A percentile compares a stretch with the other conserved stretches of the same genome.
Evolutionary conservation across 2,888 invertebrate genomes (phyloP).

Genomic region (Pedicia rivosa): DNA sequence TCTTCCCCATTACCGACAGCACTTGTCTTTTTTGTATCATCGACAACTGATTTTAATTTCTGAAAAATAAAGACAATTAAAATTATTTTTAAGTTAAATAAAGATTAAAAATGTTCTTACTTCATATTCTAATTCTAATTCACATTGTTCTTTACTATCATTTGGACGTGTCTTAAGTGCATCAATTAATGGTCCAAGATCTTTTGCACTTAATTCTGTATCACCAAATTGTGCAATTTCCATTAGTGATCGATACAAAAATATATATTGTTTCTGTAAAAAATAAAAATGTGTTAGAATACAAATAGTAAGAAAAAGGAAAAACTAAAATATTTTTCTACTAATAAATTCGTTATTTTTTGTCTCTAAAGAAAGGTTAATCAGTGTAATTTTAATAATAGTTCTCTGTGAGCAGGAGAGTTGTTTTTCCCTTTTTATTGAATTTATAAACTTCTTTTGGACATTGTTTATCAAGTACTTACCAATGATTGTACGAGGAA

Average conservation of each 20-base stretch:
- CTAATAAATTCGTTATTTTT: no score
- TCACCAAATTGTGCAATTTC: slow-evolving; percentile 86
- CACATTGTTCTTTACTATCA: slow-evolving; percentile 48
- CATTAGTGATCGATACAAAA: slow-evolving; percentile 84
- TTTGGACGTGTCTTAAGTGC: slow-evolving; percentile 53
- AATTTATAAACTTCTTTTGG: background rate
- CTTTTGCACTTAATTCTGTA: slow-evolving; percentile 64
- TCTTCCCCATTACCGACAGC: slow-evolving; percentile 75
- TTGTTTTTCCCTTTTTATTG: background rate
- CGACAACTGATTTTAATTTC: slow-evolving; percentile 45
- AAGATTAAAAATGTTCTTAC: slow-evolving; percentile 31
- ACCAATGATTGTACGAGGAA: slow-evolving; percentile 84
- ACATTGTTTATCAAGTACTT: slow-evolving; percentile 20
- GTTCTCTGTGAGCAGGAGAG: no score
- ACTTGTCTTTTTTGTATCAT: slow-evolving; percentile 47
- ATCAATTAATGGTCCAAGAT: slow-evolving; percentile 56
- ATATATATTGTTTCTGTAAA: slow-evolving; percentile 84
- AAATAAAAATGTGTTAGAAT: slow-evolving; percentile 10
- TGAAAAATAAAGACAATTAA: slow-evolving; percentile 25
- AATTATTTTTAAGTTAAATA: background rate
- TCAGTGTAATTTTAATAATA: no score
- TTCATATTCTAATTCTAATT: slow-evolving; percentile 76
- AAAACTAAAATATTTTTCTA: background rate
- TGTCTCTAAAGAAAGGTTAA: no score
- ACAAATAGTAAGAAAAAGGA: background rate